Evolutionary conservation across 1,140 invertebrate species (phyloP).

Genomic region (Zaprionus ghesquierei): DNA sequence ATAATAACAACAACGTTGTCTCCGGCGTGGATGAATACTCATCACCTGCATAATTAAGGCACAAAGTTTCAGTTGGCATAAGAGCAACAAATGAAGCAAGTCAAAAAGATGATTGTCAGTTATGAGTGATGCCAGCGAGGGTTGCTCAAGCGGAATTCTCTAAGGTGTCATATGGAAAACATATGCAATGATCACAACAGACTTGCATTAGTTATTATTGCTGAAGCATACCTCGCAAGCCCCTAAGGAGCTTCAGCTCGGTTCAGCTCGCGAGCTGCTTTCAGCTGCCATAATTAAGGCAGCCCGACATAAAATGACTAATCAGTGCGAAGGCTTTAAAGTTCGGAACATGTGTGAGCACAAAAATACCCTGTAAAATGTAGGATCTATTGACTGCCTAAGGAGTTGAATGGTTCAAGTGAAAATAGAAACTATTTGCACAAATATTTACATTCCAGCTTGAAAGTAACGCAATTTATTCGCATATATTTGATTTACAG

Average conservation of each 20-base stretch:
- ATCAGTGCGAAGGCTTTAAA: background rate
- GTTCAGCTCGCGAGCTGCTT: background rate
- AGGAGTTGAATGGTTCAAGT: too few relatives aligned
- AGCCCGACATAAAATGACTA: background rate
- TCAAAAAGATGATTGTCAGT: constrained; percentile 65
- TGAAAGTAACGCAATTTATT: too few relatives aligned
- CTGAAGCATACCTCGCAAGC: background rate
- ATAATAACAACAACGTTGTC: too few relatives aligned
- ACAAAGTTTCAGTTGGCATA: constrained; percentile 34
- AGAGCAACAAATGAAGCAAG: constrained; percentile 65
- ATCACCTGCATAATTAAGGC: constrained; percentile 63
- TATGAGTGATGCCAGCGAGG: constrained; percentile 34
- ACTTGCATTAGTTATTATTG: background rate
- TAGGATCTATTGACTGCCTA: too few relatives aligned
- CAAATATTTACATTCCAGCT: too few relatives aligned
- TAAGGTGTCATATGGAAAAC: background rate
- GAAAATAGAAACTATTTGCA: too few relatives aligned
- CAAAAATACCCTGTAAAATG: constrained; percentile 3
- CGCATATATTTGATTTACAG: too few relatives aligned
- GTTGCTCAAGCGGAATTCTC: constrained; percentile 4
- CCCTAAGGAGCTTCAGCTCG: background rate
- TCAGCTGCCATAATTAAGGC: constrained; percentile 12
- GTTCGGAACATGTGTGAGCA: background rate
- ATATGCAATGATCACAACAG: background rate
- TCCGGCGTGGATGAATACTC: too few relatives aligned